phyloP scores from a whole-genome alignment of 2,797 vertebrate species.

The Xenopus petersii region DNA sequence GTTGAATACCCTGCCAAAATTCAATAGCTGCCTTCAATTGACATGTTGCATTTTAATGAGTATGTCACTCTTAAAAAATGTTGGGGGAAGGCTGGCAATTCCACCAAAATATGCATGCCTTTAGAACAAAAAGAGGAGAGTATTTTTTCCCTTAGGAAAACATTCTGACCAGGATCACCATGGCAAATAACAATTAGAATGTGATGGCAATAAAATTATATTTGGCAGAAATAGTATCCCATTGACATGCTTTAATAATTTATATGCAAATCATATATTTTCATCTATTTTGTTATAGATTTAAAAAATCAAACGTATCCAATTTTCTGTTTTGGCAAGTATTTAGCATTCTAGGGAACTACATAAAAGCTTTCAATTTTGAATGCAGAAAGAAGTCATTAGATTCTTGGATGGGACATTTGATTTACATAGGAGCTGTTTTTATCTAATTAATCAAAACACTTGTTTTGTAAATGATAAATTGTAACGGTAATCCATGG shows the following conservation, averaged over 20 bases:
- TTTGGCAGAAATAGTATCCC: not conserved
- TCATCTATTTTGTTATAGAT: not conserved
- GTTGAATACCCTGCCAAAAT: constrained; percentile 44
- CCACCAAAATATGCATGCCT: not conserved
- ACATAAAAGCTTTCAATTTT: not conserved
- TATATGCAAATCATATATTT: constrained; percentile 17
- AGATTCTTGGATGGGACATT: too few relatives aligned
- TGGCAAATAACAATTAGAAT: not conserved
- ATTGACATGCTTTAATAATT: not conserved
- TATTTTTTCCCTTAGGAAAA: constrained; percentile 8
- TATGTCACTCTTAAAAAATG: constrained; percentile 29
- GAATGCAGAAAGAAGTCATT: too few relatives aligned
- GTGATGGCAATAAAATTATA: not conserved
- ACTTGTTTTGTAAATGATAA: too few relatives aligned
- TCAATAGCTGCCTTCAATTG: constrained; percentile 37
- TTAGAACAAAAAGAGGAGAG: not conserved
- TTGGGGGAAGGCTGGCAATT: constrained; percentile 2
- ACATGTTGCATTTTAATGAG: constrained; percentile 47
- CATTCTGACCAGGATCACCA: not conserved
- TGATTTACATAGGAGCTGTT: too few relatives aligned
- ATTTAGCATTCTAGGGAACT: not conserved
- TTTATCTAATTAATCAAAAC: too few relatives aligned
- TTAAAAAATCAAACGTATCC: constrained; percentile 5
- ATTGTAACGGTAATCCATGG: too few relatives aligned
- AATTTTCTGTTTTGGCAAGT: constrained; percentile 8